phyloP scores from a whole-genome alignment of 2,888 invertebrate species.

The Xestia rhomboidea region DNA sequence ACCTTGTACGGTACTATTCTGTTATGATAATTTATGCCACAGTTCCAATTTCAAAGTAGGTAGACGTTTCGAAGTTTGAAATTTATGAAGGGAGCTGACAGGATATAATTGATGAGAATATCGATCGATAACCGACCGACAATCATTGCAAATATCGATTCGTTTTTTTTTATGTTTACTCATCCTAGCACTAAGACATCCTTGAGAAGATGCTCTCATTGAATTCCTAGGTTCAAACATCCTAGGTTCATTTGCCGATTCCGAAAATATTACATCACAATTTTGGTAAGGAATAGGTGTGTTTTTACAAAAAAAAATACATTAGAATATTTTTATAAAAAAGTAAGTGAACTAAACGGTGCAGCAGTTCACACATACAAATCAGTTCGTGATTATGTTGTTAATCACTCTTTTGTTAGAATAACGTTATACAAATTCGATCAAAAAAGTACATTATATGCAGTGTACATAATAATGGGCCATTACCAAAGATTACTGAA shows the following conservation, averaged over 20 bases:
- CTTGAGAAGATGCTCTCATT: too few relatives aligned
- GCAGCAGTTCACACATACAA: slow-evolving; percentile 79
- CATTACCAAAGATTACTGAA: background rate
- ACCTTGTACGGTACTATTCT: slow-evolving; percentile 69
- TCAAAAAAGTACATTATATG: slow-evolving; percentile 59
- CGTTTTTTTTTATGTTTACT: background rate
- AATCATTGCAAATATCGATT: slow-evolving; percentile 6
- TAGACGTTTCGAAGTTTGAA: slow-evolving; percentile 30
- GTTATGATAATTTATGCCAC: slow-evolving; percentile 68
- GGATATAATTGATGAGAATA: background rate
- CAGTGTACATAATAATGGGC: slow-evolving; percentile 27
- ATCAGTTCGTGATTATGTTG: slow-evolving; percentile 75
- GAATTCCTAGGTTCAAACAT: too few relatives aligned
- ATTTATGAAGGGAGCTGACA: slow-evolving; percentile 30
- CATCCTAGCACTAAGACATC: too few relatives aligned
- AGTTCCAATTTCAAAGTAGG: slow-evolving; percentile 31
- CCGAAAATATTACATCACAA: background rate
- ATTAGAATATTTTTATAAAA: slow-evolving; percentile 17
- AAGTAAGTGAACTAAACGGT: slow-evolving; percentile 64
- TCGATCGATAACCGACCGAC: background rate
- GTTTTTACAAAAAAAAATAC: background rate
- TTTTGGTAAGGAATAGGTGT: slow-evolving; percentile 32
- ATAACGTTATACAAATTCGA: slow-evolving; percentile 77
- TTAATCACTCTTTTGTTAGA: slow-evolving; percentile 73
- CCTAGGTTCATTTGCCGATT: too few relatives aligned